phyloP scores from a whole-genome alignment of 2,888 invertebrate species.

The Drosophila borealis region DNA sequence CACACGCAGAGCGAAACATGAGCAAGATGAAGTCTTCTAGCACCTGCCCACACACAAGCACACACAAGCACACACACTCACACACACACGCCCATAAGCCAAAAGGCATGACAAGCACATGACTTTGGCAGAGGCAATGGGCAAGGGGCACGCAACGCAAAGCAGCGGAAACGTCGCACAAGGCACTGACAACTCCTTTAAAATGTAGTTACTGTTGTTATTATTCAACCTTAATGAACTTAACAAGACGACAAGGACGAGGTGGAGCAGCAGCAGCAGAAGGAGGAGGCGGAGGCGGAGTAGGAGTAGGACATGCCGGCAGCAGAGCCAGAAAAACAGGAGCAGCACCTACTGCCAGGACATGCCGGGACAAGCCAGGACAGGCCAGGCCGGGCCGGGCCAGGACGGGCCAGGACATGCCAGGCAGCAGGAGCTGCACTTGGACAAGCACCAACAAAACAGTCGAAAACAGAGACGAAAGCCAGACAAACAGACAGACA shows the following conservation, averaged over 20 bases:
- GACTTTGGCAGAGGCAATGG: conserved; percentile 23
- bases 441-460: conserved; percentile 47
- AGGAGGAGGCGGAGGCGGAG: no score
- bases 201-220: conserved; percentile 82
- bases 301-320: conserved; percentile 28
- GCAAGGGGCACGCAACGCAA: conserved; percentile 4
- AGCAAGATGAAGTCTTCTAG: conserved; percentile 44
- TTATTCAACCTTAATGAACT: conserved; percentile 82
- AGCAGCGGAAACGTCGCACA: conserved; percentile 24
- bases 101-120: conserved; percentile 38
- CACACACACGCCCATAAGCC: conserved; percentile 4
- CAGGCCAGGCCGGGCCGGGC: conserved; percentile 7
- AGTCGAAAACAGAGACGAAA: conserved; percentile 50
- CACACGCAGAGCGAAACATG: conserved; percentile 25
- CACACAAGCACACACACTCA: conserved; percentile 4
- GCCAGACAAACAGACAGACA: conserved; percentile 12
- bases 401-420: background rate
- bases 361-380: conserved; percentile 27
- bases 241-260: conserved; percentile 75
- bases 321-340: conserved; percentile 17
- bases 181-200: conserved; percentile 75
- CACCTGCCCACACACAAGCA: conserved; percentile 34
- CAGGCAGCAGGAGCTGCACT: conserved; percentile 38
- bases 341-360: conserved; percentile 39
- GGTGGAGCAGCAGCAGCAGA: conserved; percentile 19